These are phyloP conservation scores for Nephrotoma appendiculata DNA, from an alignment of 2,888 invertebrate genomes.

Conservation along the genomic window DNA sequence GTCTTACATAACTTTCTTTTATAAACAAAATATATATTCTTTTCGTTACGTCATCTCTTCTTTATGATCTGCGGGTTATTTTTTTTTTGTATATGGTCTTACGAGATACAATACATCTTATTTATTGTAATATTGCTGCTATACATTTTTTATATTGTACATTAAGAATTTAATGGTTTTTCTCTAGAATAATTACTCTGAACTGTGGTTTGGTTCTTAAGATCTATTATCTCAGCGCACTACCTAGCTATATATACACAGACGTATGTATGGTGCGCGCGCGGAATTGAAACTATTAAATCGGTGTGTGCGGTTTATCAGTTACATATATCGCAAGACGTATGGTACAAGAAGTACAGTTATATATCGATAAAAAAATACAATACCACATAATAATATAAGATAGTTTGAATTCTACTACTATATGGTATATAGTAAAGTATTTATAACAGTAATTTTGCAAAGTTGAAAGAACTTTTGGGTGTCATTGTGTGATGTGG, in stretches of 20 bases:
- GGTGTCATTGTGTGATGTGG: neutral
- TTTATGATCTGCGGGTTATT: neutral
- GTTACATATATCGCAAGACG: neutral
- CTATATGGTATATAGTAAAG: neutral
- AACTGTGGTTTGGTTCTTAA: neutral
- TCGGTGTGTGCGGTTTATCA: neutral
- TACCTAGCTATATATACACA: neutral
- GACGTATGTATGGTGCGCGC: neutral
- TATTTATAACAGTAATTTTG: neutral
- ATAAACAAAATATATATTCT: neutral
- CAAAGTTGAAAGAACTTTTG: neutral
- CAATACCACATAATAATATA: neutral
- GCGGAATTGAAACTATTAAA: neutral
- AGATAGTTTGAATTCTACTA: neutral
- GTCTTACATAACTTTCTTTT: neutral
- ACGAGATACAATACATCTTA: neutral
- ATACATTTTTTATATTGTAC: neutral
- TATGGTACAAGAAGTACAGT: neutral
- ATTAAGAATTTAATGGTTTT: neutral
- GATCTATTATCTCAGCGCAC: neutral
- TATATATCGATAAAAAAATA: neutral
- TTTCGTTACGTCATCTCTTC: neutral
- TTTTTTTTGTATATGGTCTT: neutral
- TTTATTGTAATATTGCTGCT: neutral
- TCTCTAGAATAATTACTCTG: neutral